phyloP scores from a whole-genome alignment of 2,888 invertebrate genomes.

The Doris montereyensis region DNA sequence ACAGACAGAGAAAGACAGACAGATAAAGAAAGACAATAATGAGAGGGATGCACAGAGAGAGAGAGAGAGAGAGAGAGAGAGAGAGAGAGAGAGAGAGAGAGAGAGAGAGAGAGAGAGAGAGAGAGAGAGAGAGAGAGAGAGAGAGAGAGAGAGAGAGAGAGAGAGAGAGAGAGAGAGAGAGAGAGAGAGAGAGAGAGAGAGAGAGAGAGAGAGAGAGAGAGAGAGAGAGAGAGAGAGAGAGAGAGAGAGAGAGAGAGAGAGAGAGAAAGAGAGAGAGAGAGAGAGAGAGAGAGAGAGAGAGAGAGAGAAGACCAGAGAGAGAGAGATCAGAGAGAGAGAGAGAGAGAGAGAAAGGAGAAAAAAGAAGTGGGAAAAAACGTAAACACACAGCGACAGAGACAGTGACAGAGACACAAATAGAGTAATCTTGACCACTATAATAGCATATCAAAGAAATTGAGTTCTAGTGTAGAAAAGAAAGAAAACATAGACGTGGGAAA shows the following conservation, averaged over 20 bases:
- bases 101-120: not conserved
- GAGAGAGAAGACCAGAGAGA: not conserved
- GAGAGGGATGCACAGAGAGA: too few relatives aligned
- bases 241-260: not conserved
- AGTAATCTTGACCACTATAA: too few relatives aligned
- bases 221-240: not conserved
- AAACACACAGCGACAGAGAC: too few relatives aligned
- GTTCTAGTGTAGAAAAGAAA: too few relatives aligned
- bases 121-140: not conserved
- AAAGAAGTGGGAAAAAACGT: too few relatives aligned
- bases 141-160: not conserved
- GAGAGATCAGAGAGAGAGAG: too few relatives aligned
- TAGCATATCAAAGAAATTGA: too few relatives aligned
- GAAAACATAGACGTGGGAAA: not conserved
- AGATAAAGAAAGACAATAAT: too few relatives aligned
- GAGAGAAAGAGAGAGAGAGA: not conserved
- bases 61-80: not conserved
- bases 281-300: not conserved
- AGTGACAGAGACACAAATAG: too few relatives aligned
- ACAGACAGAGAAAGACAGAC: too few relatives aligned
- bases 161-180: not conserved
- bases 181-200: not conserved
- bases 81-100: constrained; percentile 12
- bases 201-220: not conserved
- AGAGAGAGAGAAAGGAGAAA: too few relatives aligned